Evolutionary conservation across 2,797 vertebrate genomes (phyloP).

Genomic region (Neostethus bicornis): DNA sequence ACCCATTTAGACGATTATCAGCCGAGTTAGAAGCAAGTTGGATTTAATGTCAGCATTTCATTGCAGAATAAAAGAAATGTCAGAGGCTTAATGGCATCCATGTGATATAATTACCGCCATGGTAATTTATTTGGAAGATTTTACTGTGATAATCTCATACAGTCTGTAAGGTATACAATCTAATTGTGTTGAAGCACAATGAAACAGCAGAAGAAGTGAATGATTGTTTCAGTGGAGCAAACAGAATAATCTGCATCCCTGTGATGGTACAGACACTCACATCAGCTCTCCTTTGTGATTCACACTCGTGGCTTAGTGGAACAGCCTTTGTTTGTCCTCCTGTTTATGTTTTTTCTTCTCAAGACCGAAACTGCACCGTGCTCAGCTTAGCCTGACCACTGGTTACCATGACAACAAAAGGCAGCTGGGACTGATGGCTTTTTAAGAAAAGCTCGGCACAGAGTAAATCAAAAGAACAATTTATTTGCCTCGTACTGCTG

Average conservation of each 20-base stretch:
- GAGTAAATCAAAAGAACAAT: constrained; percentile 49
- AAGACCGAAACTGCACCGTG: constrained; percentile 42
- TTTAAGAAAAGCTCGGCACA: constrained; percentile 37
- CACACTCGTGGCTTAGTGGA: constrained; percentile 32
- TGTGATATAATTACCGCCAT: constrained; percentile 61
- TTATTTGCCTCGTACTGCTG: constrained; percentile 28
- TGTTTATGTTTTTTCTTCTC: constrained; percentile 36
- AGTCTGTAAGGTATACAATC: constrained; percentile 41
- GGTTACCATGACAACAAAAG: constrained; percentile 71
- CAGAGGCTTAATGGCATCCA: constrained; percentile 55
- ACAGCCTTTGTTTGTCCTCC: constrained; percentile 44
- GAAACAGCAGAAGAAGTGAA: constrained; percentile 29
- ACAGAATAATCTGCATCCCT: constrained; percentile 42
- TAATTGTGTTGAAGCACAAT: constrained; percentile 39
- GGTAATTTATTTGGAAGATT: constrained; percentile 67
- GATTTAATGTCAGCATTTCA: constrained; percentile 64
- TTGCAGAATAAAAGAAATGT: constrained; percentile 71
- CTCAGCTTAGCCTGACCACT: constrained; percentile 57
- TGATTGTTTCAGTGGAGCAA: constrained; percentile 38
- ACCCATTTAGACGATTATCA: constrained; percentile 65
- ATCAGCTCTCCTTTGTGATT: constrained; percentile 18
- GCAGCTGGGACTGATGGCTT: constrained; percentile 38
- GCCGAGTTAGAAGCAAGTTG: constrained; percentile 32
- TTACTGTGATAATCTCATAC: constrained; percentile 54
- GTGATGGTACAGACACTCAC: constrained; percentile 36